Conservation (phyloP, 2,888 invertebrate species). For the Apantesis nais region DNA sequence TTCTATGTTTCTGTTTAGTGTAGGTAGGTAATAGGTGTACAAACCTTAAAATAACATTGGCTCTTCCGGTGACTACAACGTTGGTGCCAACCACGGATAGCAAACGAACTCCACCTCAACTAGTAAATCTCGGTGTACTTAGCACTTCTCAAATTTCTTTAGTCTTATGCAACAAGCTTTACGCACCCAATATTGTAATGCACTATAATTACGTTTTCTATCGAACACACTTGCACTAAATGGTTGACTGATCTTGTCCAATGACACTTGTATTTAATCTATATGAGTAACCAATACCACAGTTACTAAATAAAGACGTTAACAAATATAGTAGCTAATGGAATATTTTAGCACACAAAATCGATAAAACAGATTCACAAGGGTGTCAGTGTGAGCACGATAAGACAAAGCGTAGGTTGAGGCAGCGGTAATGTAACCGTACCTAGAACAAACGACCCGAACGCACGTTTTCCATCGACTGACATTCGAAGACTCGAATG, state of each 20-base stretch:
- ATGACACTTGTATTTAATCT: conserved; percentile 69
- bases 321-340: conserved; percentile 50
- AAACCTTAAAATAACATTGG: conserved; percentile 83
- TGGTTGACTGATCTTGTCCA: conserved; percentile 71
- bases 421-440: conserved; percentile 60
- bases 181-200: conserved; percentile 46
- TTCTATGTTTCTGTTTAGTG: conserved; percentile 47
- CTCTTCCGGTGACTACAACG: conserved; percentile 73
- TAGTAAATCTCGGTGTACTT: conserved; percentile 35
- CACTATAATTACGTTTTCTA: conserved; percentile 57
- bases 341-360: conserved; percentile 64
- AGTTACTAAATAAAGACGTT: conserved; percentile 58
- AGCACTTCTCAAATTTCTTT: conserved; percentile 47
- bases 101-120: conserved; percentile 53
- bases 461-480: conserved; percentile 67
- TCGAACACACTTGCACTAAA: conserved; percentile 69
- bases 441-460: conserved; percentile 59
- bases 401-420: conserved; percentile 66
- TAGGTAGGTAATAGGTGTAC: conserved; percentile 50
- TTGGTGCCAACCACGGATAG: conserved; percentile 68
- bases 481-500: conserved; percentile 58
- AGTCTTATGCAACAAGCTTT: conserved; percentile 48
- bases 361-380: conserved; percentile 63
- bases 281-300: conserved; percentile 59
- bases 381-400: conserved; percentile 53